A percentile compares a stretch with the other conserved stretches of the same genome.
These are phyloP conservation scores for Sebastes glaucus DNA, from an alignment of 2,797 vertebrate species.

Conservation along the genomic window DNA sequence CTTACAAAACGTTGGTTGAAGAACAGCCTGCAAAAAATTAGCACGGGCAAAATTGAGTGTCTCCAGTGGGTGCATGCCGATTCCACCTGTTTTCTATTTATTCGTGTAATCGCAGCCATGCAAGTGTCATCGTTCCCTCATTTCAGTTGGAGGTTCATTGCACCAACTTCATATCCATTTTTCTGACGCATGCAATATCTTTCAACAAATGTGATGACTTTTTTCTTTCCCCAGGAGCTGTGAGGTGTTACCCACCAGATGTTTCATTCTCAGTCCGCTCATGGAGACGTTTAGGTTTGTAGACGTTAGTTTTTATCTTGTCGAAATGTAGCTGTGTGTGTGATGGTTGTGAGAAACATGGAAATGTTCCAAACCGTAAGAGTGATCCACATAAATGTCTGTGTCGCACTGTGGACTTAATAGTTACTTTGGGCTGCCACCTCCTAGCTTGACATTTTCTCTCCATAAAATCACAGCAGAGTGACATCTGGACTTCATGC, in stretches of 20 bases:
- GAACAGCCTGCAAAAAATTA: conserved; percentile 55
- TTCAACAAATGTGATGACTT: conserved; percentile 48
- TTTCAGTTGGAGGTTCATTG: conserved; percentile 59
- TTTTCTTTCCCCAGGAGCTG: conserved; percentile 55
- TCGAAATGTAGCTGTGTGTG: conserved; percentile 38
- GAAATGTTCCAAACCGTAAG: conserved; percentile 47
- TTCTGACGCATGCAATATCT: conserved; percentile 71
- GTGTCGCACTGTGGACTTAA: conserved; percentile 50
- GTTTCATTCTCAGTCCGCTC: conserved; percentile 50
- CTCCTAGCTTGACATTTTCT: conserved; percentile 58
- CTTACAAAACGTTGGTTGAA: conserved; percentile 15
- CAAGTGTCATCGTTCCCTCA: conserved; percentile 71
- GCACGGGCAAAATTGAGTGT: conserved; percentile 55
- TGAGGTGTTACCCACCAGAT: conserved; percentile 71
- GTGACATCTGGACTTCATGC: conserved; percentile 67
- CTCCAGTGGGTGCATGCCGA: conserved; percentile 41
- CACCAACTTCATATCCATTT: conserved; percentile 60
- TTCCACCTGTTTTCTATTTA: conserved; percentile 78
- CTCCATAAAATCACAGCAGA: conserved; percentile 55
- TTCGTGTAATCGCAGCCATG: conserved; percentile 69
- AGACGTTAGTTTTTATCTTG: conserved; percentile 43
- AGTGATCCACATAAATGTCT: conserved; percentile 67
- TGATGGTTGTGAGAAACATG: conserved; percentile 44
- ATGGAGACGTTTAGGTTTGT: conserved; percentile 44
- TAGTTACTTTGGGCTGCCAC: conserved; percentile 63